These are phyloP conservation scores for Heteromyza rotundicornis DNA, from an alignment of 2,888 invertebrate species.

Conservation along the genomic window DNA sequence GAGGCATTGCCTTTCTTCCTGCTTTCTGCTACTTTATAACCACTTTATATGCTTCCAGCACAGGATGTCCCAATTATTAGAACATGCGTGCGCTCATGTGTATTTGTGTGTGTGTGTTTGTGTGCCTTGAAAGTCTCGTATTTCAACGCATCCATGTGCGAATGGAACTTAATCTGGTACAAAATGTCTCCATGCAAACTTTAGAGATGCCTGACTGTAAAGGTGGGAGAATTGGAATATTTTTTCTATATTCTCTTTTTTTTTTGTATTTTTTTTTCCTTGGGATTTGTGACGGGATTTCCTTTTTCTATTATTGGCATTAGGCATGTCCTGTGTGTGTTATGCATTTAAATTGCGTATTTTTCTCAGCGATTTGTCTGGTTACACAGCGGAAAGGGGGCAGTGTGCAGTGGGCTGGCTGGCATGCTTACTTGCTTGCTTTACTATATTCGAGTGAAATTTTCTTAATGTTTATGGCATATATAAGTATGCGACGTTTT, in stretches of 20 bases:
- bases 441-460: conserved; percentile 34
- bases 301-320: conserved; percentile 64
- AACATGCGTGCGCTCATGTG: conserved; percentile 27
- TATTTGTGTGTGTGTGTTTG: conserved; percentile 25
- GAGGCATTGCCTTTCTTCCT: conserved; percentile 13
- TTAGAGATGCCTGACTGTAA: conserved; percentile 30
- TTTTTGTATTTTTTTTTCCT: conserved; percentile 6
- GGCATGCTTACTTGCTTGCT: too few species aligned
- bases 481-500: conserved; percentile 41
- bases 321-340: conserved; percentile 63
- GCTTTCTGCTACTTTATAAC: conserved; percentile 49
- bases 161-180: conserved; percentile 62
- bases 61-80: conserved; percentile 57
- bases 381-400: conserved; percentile 38
- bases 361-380: conserved; percentile 63
- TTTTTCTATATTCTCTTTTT: conserved; percentile 37
- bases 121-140: conserved; percentile 48
- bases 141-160: conserved; percentile 61
- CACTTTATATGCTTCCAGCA: conserved; percentile 58
- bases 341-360: conserved; percentile 64
- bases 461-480: conserved; percentile 49
- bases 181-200: conserved; percentile 60
- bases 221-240: conserved; percentile 3
- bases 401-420: conserved; percentile 19
- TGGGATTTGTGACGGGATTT: conserved; percentile 63